phyloP scores from a whole-genome alignment of 2,113 vertebrate species.

The Vanacampus margaritifer region DNA sequence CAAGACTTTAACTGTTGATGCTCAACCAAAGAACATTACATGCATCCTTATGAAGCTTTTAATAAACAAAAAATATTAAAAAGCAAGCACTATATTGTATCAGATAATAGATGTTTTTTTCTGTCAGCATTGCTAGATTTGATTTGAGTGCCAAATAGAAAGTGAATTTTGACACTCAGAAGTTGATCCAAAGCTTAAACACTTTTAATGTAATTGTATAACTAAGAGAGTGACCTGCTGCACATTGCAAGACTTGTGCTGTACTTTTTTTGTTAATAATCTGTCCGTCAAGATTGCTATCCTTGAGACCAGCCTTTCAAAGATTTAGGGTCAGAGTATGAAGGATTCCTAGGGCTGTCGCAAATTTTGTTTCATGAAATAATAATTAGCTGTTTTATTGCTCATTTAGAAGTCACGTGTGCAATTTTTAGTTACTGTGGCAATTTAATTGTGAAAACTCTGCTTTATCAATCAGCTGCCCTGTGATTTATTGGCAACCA shows the following conservation, averaged over 20 bases:
- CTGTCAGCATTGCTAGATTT: neutral
- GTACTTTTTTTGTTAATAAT: neutral
- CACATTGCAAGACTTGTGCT: neutral
- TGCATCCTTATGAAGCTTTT: neutral
- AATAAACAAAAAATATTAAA: neutral
- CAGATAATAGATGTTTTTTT: neutral
- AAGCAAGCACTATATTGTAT: neutral
- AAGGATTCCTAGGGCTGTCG: no score
- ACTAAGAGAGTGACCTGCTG: neutral
- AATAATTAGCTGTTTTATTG: neutral
- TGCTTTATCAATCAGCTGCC: no score
- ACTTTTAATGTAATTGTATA: neutral
- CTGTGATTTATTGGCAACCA: neutral
- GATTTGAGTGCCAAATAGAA: neutral
- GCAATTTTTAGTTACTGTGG: no score
- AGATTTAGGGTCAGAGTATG: neutral
- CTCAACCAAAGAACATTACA: neutral
- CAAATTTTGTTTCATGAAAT: neutral
- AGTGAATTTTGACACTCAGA: neutral
- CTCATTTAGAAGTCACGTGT: neutral
- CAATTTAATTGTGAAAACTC: no score
- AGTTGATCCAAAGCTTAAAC: neutral
- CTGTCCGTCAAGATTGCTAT: neutral
- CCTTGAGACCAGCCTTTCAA: neutral
- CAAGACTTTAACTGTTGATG: constrained; percentile 9